Evolutionary conservation across 2,797 vertebrate species (phyloP), one percentile per base, ranked within the genome.

Genomic region (Gastrophryne carolinensis): DNA sequence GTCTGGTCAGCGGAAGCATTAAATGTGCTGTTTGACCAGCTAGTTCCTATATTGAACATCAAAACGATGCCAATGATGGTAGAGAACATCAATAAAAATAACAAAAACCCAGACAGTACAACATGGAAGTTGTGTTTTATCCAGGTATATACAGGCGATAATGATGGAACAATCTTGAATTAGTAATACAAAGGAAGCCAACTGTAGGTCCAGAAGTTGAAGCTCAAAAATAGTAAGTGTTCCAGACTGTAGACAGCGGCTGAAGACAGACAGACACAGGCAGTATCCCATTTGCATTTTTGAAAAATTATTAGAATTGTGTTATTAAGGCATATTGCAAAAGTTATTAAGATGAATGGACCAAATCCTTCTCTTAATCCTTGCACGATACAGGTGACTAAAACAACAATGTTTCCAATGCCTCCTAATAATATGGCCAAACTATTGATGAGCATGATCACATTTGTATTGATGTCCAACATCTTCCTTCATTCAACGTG

Each of bases 181-280:
- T 32, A 19, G 29, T 71, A 71, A 41, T 60, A 71, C 21, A 71
- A 9, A 15, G 30, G 61, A 21, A 71, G 27, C 37, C 56, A 60
- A 15, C 39, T 60, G 15, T 39, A 60, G 4, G 30, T 24, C 68
- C 68, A 71, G 6, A 61, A 21, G 23, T 15, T 71, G 68, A 5
- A 61, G 41, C 56, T 49, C 15, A 71, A 41, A 61, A 49, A 60
- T 49, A n/a, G n/a, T n/a, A n/a, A n/a, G n/a, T n/a, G n/a, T n/a
- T n/a, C n/a, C n/a, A n/a, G n/a, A n/a, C n/a, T n/a, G n/a, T n/a
- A n/a, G n/a, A n/a, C n/a, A n/a, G n/a, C n/a, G n/a, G n/a, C n/a
- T n/a, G n/a, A n/a, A 60, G n/a, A n/a, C n/a, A n/a, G n/a, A 10
- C 61, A 3, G 10, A 17, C 44, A 63, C 12, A 17, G 6, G 3